Evolutionary conservation across 2,888 invertebrate species (phyloP), one percentile per base, ranked within the genome.

Genomic region (Stenodema calcarata): DNA sequence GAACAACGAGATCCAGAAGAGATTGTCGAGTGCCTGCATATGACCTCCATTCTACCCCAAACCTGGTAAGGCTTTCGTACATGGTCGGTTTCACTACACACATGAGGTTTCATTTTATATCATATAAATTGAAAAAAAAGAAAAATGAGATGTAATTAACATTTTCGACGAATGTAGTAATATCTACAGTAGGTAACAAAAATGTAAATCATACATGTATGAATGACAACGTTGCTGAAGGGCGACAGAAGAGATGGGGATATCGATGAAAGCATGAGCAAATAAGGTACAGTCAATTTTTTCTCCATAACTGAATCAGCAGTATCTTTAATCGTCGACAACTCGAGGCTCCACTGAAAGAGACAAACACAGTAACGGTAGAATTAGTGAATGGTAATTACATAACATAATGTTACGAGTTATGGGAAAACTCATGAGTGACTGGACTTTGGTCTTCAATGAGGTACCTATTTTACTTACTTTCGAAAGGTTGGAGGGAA

Each of bases 181-280:
- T n/a, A n/a, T n/a, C n/a, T n/a, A n/a, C n/a, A n/a, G n/a, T n/a
- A n/a, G n/a, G n/a, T n/a, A n/a, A n/a, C n/a, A n/a, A n/a, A n/a
- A n/a, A n/a, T n/a, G n/a, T n/a, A n/a, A n/a, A n/a, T n/a, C 95
- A 94, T 92, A 97, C 97, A 93, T 88, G 95, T 94, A 89, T 95
- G 93, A 88, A 96, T 93, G 88, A 96, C 94, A 89, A 97, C 95
- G 87, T 94, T 95, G 4, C 95, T 95, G 82, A 97, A 93, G 28
- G 96, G 95, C 90, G 95, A 95, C 28, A 97, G 91, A 41, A 98
- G 93, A n/a, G 95, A 94, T 87, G 95, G 94, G 0, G 96, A 96
- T 89, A 95, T 93, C 0, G 95, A 94, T 0, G 95, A 94, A 73
- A 97, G 91, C 89, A 95, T 95, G 42, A 97, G 91, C 12, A 97